Evolutionary conservation across 2,888 invertebrate genomes (phyloP), one percentile per base, ranked within the genome.

Genomic region (Rotaria socialis): DNA sequence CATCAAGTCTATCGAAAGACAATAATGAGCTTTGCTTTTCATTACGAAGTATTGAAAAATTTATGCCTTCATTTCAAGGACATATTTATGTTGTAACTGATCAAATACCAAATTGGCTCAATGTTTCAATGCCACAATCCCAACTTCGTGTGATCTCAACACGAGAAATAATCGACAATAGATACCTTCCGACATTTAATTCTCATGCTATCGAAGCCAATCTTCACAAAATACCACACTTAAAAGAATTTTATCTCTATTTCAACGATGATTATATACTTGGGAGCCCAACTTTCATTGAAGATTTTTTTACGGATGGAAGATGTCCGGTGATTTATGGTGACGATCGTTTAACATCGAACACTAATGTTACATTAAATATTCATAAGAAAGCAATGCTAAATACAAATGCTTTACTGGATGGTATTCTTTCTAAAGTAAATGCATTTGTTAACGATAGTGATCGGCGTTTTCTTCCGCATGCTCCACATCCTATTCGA

Each of bases 311-410:
- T 11, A 11, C 4, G 3, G 47, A 58, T 58, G 19, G 22, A n/a
- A 58, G 6, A 58, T 58, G 58, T 8, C 58, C n/a, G 19, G 58
- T 58, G 7, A 58, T 58, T 58, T 58, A 58, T 11, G 14, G 58
- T 58, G 58, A 58, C 58, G 58, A 58, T 58, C 58, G 58, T 24
- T 58, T 58, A n/a, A 58, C 58, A 19, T 5, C 58, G n/a, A 58
- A 58, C 14, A 58, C 58, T 19, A 58, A 58, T 58, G 0, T 58
- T 58, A 24, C 10, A 58, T 58, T 58, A 58, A 58, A 58, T n/a
- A 58, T 58, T n/a, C 58, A 58, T 58, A 58, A 58, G n/a, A 58
- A n/a, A n/a, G 58, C 58, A 19, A 58, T 58, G 58, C 58, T 58
- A 22, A 58, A 58, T n/a, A 58, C 58, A n/a, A 58, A 58, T 58